Base-by-base conservation (phyloP, 2,888 invertebrate species). In the Tenthredo distinguenda region DNA sequence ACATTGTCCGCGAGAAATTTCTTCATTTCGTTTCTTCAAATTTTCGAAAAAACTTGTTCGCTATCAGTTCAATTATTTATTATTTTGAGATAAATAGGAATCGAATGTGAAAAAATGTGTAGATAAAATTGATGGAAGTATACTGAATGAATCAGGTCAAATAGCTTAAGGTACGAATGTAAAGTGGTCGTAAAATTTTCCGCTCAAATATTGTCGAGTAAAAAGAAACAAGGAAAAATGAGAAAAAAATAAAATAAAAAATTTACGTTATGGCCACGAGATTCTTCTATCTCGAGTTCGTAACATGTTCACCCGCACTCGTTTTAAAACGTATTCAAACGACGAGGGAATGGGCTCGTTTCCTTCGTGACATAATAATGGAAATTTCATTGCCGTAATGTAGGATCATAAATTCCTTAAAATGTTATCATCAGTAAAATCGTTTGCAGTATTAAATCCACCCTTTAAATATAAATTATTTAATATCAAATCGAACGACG, bases 311-410 rank as follows among this genome's bases (percentile, higher is more conserved):
- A 50, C 50, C 77, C 12, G n/a, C 31, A 31, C 77, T 77, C 55
- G 26, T 77, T 50, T 77, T n/a, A 77, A 77, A 55, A 77, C 18
- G 26, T 55, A 77, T 77, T 77, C 50, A 77, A 77, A 77, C 77
- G 77, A 55, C 68, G 68, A 68, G 34, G 68, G 15, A 68, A 68
- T 68, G 50, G 50, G 55, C 37, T 62, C 40, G 12, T 37, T 79
- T 47, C 21, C 47, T 37, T 58, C 37, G 62, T 62, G 62, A 58
- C 81, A 31, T 37, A 62, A 62, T 31, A 81, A 81, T 62, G 81
- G 31, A 40, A 81, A 81, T 58, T 81, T 62, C 58, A 62, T 58
- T 79, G 79, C 58, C 81, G 12, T 81, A 81, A 81, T 81, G n/a
- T 62, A 21, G 40, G 40, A 21, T 40, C 37, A 34, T 34, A 62